A percentile compares a stretch with the other conserved stretches of the same genome.
These are phyloP conservation scores for Ammodytes dubius DNA, from an alignment of 2,113 vertebrate species.

Conservation along the genomic window DNA sequence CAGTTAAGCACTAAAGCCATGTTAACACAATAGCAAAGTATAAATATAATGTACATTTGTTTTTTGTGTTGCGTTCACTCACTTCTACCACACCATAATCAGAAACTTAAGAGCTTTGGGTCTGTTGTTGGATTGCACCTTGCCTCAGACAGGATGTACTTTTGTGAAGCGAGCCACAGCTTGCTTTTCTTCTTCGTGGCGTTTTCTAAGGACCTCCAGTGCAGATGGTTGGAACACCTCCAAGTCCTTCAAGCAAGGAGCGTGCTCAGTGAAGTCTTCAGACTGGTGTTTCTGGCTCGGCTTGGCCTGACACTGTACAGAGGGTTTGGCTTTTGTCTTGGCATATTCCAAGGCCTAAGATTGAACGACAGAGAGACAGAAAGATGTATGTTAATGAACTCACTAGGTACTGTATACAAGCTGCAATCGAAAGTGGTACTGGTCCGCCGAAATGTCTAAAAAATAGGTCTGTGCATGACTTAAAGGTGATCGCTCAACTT, in stretches of 20 bases:
- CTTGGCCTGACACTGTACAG: constrained; percentile 48
- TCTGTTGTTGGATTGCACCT: background rate
- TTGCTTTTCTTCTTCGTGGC: constrained; percentile 91
- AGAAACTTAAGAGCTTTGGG: background rate
- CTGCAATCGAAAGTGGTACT: background rate
- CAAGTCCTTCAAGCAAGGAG: constrained; percentile 51
- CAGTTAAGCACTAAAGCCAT: background rate
- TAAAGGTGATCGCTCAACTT: too few species aligned
- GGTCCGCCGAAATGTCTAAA: background rate
- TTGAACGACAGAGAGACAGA: constrained; percentile 17
- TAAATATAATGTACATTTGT: background rate
- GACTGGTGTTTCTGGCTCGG: constrained; percentile 46
- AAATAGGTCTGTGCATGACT: background rate
- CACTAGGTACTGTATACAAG: background rate
- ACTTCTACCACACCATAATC: background rate
- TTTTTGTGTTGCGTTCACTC: background rate
- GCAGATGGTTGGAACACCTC: constrained; percentile 75
- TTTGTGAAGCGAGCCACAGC: constrained; percentile 85
- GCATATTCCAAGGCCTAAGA: constrained; percentile 93
- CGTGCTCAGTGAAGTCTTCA: constrained; percentile 28
- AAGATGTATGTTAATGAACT: background rate
- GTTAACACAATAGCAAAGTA: background rate
- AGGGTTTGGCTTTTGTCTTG: constrained; percentile 89
- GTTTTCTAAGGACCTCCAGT: constrained; percentile 85
- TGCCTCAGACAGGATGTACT: constrained; percentile 62